phyloP scores from a whole-genome alignment of 2,888 invertebrate genomes.

The Corbicula japonica region DNA sequence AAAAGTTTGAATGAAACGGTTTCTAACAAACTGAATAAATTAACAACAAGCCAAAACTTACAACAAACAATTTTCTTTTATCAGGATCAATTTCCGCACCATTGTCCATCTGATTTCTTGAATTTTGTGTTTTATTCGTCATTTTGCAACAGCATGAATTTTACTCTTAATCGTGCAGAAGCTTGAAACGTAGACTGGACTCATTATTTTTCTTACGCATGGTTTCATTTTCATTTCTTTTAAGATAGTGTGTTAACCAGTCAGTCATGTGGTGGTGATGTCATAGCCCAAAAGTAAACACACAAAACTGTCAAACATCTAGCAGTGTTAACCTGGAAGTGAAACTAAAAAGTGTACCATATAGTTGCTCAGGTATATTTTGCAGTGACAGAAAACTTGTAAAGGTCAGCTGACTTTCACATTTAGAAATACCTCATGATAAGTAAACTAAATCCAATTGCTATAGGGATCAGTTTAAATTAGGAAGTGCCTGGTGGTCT shows the following conservation, averaged over 20 bases:
- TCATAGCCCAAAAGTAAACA: slow-evolving; percentile 65
- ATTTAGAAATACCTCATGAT: too few species aligned
- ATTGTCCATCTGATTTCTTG: not conserved
- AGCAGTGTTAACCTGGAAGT: slow-evolving; percentile 4
- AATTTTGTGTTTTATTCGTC: slow-evolving; percentile 9
- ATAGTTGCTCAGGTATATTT: too few species aligned
- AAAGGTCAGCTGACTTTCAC: too few species aligned
- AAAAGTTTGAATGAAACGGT: too few species aligned
- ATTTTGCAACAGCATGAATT: slow-evolving; percentile 1
- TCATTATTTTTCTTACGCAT: not conserved
- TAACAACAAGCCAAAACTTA: too few species aligned
- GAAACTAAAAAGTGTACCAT: slow-evolving; percentile 6
- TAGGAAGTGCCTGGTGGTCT: too few species aligned
- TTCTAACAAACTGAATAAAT: too few species aligned
- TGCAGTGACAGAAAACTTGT: too few species aligned
- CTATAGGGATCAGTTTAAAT: too few species aligned
- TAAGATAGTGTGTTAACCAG: slow-evolving; percentile 46
- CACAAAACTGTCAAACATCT: not conserved
- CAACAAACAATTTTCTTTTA: slow-evolving; percentile 30
- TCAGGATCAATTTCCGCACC: not conserved
- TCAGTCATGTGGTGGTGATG: slow-evolving; percentile 60
- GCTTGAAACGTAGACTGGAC: slow-evolving; percentile 16
- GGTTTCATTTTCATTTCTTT: too few species aligned
- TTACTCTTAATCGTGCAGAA: not conserved
- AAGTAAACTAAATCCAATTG: too few species aligned